phyloP scores from a whole-genome alignment of 1,140 invertebrate genomes.

The Sarcophaga peregrina region DNA sequence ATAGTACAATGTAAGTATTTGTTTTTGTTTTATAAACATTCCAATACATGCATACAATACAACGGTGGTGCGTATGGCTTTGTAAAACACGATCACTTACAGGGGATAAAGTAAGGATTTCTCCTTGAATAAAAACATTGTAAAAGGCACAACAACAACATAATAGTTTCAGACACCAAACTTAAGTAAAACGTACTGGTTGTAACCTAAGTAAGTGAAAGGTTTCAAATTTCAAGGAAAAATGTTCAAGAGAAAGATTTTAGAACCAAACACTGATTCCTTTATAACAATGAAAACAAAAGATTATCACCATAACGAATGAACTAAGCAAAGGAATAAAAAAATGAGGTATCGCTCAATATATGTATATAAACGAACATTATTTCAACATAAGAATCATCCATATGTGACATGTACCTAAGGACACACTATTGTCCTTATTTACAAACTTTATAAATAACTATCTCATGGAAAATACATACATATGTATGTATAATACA shows the following conservation, averaged over 20 bases:
- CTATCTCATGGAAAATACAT: no score
- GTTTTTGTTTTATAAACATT: no score
- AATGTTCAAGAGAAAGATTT: constrained; percentile 19
- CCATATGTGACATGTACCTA: no score
- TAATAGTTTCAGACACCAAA: not conserved
- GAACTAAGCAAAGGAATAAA: not conserved
- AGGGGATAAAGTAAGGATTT: not conserved
- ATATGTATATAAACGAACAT: not conserved
- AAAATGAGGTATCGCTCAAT: not conserved
- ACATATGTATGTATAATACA: no score
- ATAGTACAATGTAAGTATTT: no score
- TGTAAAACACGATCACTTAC: not conserved
- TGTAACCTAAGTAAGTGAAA: constrained; percentile 38
- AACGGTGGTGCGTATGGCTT: not conserved
- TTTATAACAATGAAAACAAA: constrained; percentile 29
- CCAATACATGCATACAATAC: no score
- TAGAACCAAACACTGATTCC: constrained; percentile 24
- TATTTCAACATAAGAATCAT: not conserved
- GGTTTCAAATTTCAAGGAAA: constrained; percentile 40
- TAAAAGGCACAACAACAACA: not conserved
- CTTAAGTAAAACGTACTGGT: constrained; percentile 23
- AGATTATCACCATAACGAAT: constrained; percentile 22
- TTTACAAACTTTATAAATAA: no score
- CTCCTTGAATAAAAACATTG: not conserved
- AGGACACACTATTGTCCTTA: no score